Conservation (phyloP, 2,888 invertebrate genomes). For the Orchesella flavescens region DNA sequence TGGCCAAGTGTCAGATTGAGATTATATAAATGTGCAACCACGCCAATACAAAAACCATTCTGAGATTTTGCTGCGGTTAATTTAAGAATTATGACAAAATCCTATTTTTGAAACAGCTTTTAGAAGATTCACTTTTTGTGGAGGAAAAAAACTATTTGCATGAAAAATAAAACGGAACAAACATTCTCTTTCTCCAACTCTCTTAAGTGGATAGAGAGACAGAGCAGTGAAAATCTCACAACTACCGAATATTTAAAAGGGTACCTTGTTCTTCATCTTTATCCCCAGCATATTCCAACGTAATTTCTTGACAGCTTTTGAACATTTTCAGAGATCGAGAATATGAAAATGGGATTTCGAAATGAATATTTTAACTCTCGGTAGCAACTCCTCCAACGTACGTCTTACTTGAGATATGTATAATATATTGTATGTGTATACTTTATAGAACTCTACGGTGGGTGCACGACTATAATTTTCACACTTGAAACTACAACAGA, state of each 20-base stretch:
- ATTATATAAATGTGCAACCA: conserved; percentile 15
- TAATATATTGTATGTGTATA: too few relatives aligned
- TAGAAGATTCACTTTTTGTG: too few relatives aligned
- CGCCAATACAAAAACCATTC: conserved; percentile 3
- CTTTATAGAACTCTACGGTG: too few relatives aligned
- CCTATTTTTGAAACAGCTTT: background rate
- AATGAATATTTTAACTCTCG: background rate
- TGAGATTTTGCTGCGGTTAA: background rate
- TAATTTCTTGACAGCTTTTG: conserved; percentile 67
- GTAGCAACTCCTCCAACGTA: background rate
- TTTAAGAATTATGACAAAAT: background rate
- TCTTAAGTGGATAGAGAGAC: too few relatives aligned
- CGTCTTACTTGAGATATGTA: too few relatives aligned
- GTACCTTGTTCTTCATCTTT: conserved; percentile 59
- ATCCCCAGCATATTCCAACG: conserved; percentile 55
- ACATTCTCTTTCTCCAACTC: too few relatives aligned
- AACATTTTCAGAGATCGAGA: conserved; percentile 38
- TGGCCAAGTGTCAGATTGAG: conserved; percentile 26
- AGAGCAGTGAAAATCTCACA: too few relatives aligned
- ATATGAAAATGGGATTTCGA: background rate
- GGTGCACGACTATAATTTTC: too few relatives aligned
- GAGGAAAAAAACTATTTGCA: too few relatives aligned
- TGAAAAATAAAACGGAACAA: too few relatives aligned
- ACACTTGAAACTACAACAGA: too few relatives aligned
- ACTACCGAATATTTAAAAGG: too few relatives aligned